Evolutionary conservation across 2,797 vertebrate genomes (phyloP), one percentile per base, ranked within the genome.

Genomic region (Squalus acanthias): DNA sequence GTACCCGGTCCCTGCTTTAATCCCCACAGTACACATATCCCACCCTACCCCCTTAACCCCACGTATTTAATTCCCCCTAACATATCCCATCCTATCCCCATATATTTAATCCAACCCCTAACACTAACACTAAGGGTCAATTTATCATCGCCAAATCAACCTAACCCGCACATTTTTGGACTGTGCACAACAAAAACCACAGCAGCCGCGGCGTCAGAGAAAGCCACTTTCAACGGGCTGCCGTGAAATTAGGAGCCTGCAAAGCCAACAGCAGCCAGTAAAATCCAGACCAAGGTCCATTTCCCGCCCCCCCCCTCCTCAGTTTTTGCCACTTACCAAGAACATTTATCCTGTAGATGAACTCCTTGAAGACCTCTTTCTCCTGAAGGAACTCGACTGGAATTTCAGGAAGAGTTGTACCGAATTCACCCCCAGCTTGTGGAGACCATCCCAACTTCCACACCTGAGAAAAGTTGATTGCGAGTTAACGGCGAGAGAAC

Each of bases 401-500:
- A 96, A 99, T 99, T 98, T 99, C 99, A 3, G 99, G 99, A 96
- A 99, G 98, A 4, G 98, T 97, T 15, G 99, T 99, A 96, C 99
- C 98, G 0, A 99, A 99, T 96, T 99, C 99, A 97, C 99, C 99
- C 96, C 98, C 98, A 4, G 98, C 98, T 96, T 98, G 98, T 96
- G 99, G 99, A 93, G 99, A 99, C 99, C 99, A 99, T 96, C 99
- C 99, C 96, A 99, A 97, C 97, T 99, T 99, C 99, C 99, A 99
- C 70, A 99, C 99, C 99, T 99, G 95, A 96, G 96, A 89, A 96
- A 96, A 3, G 76, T 0, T 65, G 76, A n/a, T 95, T 33, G 26
- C 12, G 50, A 76, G 60, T 72, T 57, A 57, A 95, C 15, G 53
- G 5, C 12, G 2, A n/a, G 72, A 53, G 13, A 95, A 20, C 50